These are phyloP conservation scores for Asbolus verrucosus DNA, from an alignment of 1,140 invertebrate genomes.

Conservation along the genomic window DNA sequence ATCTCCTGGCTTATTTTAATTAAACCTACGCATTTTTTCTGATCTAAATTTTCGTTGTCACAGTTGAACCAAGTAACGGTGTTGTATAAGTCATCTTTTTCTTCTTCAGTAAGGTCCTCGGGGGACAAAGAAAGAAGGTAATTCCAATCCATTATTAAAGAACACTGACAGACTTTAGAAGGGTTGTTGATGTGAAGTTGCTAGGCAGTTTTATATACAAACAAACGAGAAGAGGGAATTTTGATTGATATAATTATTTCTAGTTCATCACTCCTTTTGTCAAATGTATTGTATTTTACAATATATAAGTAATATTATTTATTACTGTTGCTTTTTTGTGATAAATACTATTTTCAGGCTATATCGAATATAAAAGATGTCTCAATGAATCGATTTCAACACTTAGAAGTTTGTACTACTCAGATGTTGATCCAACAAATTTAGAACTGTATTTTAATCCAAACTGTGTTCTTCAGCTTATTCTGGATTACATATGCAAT, in stretches of 20 bases:
- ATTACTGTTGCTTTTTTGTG: neutral
- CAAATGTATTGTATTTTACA: slow-evolving; percentile 35
- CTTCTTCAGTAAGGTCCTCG: slow-evolving; percentile 68
- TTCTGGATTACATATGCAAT: slow-evolving; percentile 19
- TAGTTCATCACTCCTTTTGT: neutral
- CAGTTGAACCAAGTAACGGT: slow-evolving; percentile 71
- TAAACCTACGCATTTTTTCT: slow-evolving; percentile 68
- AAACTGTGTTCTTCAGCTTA: slow-evolving; percentile 17
- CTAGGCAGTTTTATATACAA: slow-evolving; percentile 14
- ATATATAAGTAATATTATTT: slow-evolving; percentile 10
- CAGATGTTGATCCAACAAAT: neutral
- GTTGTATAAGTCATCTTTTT: slow-evolving; percentile 74
- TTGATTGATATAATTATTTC: neutral
- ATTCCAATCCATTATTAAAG: slow-evolving; percentile 69
- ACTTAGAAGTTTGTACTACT: neutral
- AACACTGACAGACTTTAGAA: neutral
- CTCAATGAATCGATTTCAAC: neutral
- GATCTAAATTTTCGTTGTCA: slow-evolving; percentile 69
- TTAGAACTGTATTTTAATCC: slow-evolving; percentile 6
- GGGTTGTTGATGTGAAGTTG: slow-evolving; percentile 24
- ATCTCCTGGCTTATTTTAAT: slow-evolving; percentile 74
- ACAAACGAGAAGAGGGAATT: slow-evolving; percentile 13
- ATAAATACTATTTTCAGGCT: neutral
- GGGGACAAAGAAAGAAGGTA: slow-evolving; percentile 69
- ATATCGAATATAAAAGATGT: slow-evolving; percentile 3